Evolutionary conservation across 2,113 vertebrate genomes (phyloP).

Genomic region (Hippocampus barbouri): DNA sequence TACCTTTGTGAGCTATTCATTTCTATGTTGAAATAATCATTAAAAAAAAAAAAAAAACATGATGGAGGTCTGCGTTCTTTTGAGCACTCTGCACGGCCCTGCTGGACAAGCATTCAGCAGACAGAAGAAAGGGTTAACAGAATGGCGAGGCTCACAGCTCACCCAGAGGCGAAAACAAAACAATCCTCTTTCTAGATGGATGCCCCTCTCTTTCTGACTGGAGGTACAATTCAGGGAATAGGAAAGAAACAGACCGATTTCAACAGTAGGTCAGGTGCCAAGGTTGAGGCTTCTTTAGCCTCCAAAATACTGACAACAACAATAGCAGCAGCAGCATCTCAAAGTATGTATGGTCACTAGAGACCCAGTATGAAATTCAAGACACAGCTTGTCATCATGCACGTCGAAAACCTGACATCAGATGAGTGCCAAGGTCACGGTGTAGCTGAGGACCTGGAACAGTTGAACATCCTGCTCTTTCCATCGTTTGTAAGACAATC

Average conservation of each 20-base stretch:
- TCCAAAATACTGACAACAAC: constrained; percentile 2
- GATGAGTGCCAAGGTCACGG: constrained; percentile 46
- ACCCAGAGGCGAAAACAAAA: constrained; percentile 20
- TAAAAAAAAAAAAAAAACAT: too few species aligned
- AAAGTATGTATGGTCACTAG: constrained; percentile 31
- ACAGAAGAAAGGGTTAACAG: constrained; percentile 14
- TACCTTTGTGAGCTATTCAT: too few species aligned
- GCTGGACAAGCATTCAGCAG: constrained; percentile 58
- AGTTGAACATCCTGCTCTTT: constrained; percentile 35
- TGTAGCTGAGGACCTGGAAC: constrained; percentile 34
- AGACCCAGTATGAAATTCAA: constrained; percentile 35
- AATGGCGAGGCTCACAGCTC: constrained; percentile 23
- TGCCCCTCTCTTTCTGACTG: constrained; percentile 24
- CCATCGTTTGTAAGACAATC: constrained; percentile 42
- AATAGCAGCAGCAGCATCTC: constrained; percentile 20
- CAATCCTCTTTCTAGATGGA: constrained; percentile 46
- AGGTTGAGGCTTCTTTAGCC: constrained; percentile 17
- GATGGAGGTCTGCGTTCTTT: too few species aligned
- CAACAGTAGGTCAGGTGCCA: constrained; percentile 33
- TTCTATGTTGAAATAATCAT: too few species aligned
- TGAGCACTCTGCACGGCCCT: constrained; percentile 18
- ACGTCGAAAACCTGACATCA: constrained; percentile 43
- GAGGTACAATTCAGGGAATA: constrained; percentile 21
- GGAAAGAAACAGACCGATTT: constrained; percentile 43
- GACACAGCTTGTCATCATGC: constrained; percentile 47